Evolutionary conservation across 2,888 invertebrate species (phyloP).

Genomic region (Callimorpha dominula): DNA sequence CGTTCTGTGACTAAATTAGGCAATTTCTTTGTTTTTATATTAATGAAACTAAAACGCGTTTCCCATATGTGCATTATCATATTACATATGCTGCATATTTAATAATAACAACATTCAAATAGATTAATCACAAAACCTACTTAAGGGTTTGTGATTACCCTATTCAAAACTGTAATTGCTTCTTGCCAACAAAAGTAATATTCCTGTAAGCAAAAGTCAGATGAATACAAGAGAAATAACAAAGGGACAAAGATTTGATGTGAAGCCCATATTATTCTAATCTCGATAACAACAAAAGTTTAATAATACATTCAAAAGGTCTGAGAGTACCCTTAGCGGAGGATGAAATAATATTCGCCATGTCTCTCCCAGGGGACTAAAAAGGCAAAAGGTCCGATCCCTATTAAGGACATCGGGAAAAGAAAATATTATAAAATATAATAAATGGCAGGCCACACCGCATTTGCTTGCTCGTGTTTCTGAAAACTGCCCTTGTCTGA

Average conservation of each 20-base stretch:
- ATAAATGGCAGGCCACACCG: conserved; percentile 55
- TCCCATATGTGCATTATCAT: too few species aligned
- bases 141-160: too few species aligned
- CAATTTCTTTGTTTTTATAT: not conserved
- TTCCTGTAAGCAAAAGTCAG: conserved; percentile 13
- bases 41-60: too few species aligned
- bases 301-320: conserved; percentile 77
- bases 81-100: not conserved
- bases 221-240: conserved; percentile 33
- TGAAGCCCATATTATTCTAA: conserved; percentile 68
- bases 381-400: conserved; percentile 78
- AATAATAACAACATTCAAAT: not conserved
- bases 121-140: too few species aligned
- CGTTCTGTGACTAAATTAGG: not conserved
- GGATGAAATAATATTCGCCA: conserved; percentile 75
- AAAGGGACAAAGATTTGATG: conserved; percentile 60
- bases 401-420: conserved; percentile 71
- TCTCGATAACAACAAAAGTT: conserved; percentile 77
- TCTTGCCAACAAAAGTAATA: conserved; percentile 10
- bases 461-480: conserved; percentile 47
- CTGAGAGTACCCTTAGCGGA: conserved; percentile 67
- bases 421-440: conserved; percentile 71
- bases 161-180: conserved; percentile 11
- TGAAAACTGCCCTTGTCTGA: conserved; percentile 41
- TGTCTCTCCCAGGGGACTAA: conserved; percentile 69